phyloP scores from a whole-genome alignment of 2,888 invertebrate species.

The Leptura quadrifasciata region DNA sequence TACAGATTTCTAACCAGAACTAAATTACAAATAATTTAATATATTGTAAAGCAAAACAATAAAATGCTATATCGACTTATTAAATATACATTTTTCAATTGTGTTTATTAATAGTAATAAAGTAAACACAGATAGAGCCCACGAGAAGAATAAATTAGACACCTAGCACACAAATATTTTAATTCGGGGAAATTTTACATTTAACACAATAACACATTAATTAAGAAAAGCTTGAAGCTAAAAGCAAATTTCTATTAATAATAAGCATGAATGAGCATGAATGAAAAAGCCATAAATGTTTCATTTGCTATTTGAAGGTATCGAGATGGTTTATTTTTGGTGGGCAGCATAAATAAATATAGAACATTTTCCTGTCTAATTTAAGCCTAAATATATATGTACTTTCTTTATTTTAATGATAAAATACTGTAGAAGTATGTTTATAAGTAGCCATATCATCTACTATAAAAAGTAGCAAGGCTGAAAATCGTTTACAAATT shows the following conservation, averaged over 20 bases:
- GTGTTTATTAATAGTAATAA: no score
- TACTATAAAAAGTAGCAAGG: not conserved
- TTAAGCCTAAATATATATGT: not conserved
- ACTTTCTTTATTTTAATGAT: not conserved
- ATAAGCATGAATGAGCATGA: not conserved
- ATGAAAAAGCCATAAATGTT: not conserved
- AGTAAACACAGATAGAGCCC: no score
- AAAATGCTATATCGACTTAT: no score
- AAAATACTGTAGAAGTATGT: not conserved
- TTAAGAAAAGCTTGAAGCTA: not conserved
- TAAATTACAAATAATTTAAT: no score
- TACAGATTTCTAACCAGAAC: no score
- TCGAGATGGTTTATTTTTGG: not conserved
- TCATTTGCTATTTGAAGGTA: not conserved
- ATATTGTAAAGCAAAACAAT: no score
- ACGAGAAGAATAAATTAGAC: constrained; percentile 25
- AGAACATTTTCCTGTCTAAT: not conserved
- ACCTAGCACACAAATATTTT: not conserved
- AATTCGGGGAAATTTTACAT: not conserved
- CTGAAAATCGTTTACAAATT: not conserved
- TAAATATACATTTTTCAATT: no score
- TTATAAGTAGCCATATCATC: not conserved
- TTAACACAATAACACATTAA: not conserved
- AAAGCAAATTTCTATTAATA: not conserved
- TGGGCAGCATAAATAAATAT: not conserved